Base-by-base conservation (phyloP, 92 coral and sea anemone genomes). In the Phenganax subtilis region DNA sequence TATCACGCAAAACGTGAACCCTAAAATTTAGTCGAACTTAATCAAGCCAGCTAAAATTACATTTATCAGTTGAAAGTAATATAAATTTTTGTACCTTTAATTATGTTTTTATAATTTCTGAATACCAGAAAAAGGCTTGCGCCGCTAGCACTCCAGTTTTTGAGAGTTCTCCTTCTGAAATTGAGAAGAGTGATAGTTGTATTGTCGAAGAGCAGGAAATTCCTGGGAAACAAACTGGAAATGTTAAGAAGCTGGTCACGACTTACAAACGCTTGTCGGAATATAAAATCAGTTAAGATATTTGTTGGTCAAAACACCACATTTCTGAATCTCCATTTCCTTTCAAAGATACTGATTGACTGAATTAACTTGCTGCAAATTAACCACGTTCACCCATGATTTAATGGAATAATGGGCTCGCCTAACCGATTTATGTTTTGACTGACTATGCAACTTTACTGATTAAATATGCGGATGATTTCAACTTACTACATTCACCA, bases 191-290 rank as follows among this genome's bases (percentile, higher is more conserved):
- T 59, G 73, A 78, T 25, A 64, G 30, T 64, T 64, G 37, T 27
- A 64, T 64, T 64, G 20, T 27, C 37, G 71, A 64, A 64, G 71
- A 64, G 29, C 11, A n/a, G 28, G 57, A 77, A 63, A 51, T 61
- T n/a, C 17, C 62, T 47, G 71, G 57, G n/a, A 78, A 52, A 25
- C 82, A 78, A 78, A n/a, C 72, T 78, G 82, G 82, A 28, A 78
- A 78, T 8, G 82, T 78, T 78, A 78, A 61, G 72, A 44, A 61
- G 60, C 55, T 78, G 58, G 73, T 78, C 70, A 78, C 51, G 6
- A 31, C 82, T 10, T 78, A 78, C 82, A 78, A 78, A 61, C 82
- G 82, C 15, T 63, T 78, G 37, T 78, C 82, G 82, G 82, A 62
- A 51, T 27, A 31, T 44, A 61, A 61, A 78, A 78, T 8, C 82